Evolutionary conservation across 35 echinoderm and acorn worm species (phyloP).

Genomic region (Lytechinus variegatus): DNA sequence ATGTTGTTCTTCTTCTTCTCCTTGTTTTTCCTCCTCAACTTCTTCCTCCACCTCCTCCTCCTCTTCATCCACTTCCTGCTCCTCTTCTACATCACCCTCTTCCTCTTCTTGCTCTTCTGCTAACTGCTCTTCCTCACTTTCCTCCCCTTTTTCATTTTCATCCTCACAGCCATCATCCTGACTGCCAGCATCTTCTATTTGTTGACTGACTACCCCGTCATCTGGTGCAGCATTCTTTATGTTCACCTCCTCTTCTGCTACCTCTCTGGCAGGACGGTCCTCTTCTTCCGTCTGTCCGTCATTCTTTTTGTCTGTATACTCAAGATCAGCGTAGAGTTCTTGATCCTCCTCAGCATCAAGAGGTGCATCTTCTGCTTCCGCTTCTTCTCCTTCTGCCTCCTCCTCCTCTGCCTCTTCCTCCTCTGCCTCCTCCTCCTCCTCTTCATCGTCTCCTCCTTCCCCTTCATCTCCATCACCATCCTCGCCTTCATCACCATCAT

Average conservation of each 20-base stretch:
- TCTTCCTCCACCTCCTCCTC: background rate
- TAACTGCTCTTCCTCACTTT: constrained; percentile 15
- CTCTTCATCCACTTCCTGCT: background rate
- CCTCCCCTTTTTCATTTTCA: constrained; percentile 24
- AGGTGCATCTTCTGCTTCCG: background rate
- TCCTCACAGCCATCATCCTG: background rate
- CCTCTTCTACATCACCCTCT: background rate
- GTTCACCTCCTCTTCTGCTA: background rate
- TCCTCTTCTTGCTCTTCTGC: background rate
- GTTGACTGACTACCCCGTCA: background rate
- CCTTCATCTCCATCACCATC: background rate
- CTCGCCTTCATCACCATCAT: background rate
- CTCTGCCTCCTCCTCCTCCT: background rate
- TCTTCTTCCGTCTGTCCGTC: background rate
- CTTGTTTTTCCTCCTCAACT: background rate
- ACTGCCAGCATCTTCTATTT: background rate
- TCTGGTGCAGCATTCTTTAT: background rate
- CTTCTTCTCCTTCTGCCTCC: background rate
- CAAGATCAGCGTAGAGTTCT: background rate
- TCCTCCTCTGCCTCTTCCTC: background rate
- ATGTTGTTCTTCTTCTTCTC: constrained; percentile 9
- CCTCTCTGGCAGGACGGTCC: background rate
- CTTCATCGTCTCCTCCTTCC: background rate
- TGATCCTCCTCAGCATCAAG: background rate
- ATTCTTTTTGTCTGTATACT: background rate